Evolutionary conservation across 2,113 vertebrate genomes (phyloP).

Genomic region (Strix aluco): DNA sequence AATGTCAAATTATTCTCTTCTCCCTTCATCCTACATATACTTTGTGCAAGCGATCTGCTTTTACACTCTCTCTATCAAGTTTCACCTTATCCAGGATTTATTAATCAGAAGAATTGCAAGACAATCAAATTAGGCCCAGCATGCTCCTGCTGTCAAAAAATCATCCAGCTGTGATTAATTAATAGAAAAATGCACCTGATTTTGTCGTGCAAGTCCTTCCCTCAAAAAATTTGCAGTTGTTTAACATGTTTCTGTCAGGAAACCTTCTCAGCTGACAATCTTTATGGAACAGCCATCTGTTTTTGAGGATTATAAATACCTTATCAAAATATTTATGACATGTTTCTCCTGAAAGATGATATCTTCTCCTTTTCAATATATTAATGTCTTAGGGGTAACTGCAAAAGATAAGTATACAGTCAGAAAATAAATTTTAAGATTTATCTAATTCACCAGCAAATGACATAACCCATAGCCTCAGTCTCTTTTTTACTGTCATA

Average conservation of each 20-base stretch:
- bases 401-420: slow-evolving; percentile 62
- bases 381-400: slow-evolving; percentile 64
- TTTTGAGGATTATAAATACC: slow-evolving; percentile 75
- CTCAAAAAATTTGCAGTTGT: slow-evolving; percentile 12
- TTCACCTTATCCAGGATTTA: not conserved
- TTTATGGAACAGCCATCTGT: slow-evolving; percentile 71
- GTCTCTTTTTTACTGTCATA: not conserved
- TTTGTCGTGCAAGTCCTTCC: slow-evolving; percentile 7
- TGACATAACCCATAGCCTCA: not conserved
- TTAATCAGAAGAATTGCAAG: slow-evolving; percentile 38
- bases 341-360: slow-evolving; percentile 68
- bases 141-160: slow-evolving; percentile 59
- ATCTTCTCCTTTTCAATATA: slow-evolving; percentile 68
- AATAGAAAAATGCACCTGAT: slow-evolving; percentile 53
- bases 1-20: not conserved
- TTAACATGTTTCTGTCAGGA: slow-evolving; percentile 71
- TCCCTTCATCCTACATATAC: not conserved
- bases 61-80: not conserved
- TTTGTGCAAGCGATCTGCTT: not conserved
- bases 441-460: slow-evolving; percentile 60
- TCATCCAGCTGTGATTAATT: slow-evolving; percentile 67
- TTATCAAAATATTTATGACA: slow-evolving; percentile 78
- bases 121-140: slow-evolving; percentile 33
- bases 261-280: slow-evolving; percentile 69
- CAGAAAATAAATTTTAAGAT: slow-evolving; percentile 65